Percentiles rank a stretch among this genome's conserved stretches.
phyloP scores from a whole-genome alignment of 2,797 vertebrate genomes.

The Antennarius maculatus region DNA sequence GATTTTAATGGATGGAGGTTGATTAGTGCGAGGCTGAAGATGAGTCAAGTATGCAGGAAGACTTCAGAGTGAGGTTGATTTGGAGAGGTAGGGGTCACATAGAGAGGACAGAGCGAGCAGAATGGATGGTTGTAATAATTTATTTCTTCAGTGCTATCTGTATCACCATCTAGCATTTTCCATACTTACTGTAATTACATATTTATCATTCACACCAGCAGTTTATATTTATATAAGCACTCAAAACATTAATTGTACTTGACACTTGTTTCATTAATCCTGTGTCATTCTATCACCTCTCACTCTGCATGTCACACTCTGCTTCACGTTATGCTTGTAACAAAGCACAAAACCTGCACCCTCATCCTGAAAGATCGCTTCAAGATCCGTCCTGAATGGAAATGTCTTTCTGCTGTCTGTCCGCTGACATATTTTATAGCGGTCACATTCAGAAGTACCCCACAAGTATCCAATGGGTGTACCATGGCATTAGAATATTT shows the following conservation, averaged over 20 bases:
- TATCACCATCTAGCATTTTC: too few species aligned
- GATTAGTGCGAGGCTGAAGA: constrained; percentile 63
- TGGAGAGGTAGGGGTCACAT: constrained; percentile 27
- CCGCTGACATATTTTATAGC: neutral
- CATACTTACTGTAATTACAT: neutral
- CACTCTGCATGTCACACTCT: constrained; percentile 24
- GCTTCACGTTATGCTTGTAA: constrained; percentile 27
- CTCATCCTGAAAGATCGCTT: constrained; percentile 10
- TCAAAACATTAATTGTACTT: neutral
- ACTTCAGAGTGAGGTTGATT: constrained; percentile 39
- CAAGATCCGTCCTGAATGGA: neutral
- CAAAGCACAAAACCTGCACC: constrained; percentile 1
- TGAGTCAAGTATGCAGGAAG: constrained; percentile 39
- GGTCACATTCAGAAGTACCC: neutral
- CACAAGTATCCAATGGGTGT: too few species aligned
- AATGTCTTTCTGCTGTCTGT: neutral
- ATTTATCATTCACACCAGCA: neutral
- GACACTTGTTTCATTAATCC: constrained; percentile 33
- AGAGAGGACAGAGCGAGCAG: constrained; percentile 18
- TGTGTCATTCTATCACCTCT: constrained; percentile 34
- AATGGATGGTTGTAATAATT: constrained; percentile 9
- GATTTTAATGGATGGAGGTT: constrained; percentile 62
- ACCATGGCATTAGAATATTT: too few species aligned
- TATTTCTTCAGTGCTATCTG: neutral
- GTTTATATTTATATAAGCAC: neutral